Evolutionary conservation across 2,113 vertebrate genomes (phyloP).

Genomic region (Oenanthe oenanthe): DNA sequence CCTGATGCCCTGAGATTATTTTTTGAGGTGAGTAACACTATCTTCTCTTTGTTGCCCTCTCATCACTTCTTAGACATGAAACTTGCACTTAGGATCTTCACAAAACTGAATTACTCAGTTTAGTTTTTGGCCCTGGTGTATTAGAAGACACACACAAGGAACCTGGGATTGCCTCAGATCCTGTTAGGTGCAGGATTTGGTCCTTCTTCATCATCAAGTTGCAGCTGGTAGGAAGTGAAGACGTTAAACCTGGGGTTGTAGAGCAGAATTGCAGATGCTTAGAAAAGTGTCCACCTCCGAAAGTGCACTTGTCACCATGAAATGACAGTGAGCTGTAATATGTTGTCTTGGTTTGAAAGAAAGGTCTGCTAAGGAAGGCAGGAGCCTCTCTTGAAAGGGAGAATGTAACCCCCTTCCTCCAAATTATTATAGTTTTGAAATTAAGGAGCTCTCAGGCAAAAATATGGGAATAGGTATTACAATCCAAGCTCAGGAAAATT

Average conservation of each 20-base stretch:
- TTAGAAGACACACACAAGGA: neutral
- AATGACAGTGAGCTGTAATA: neutral
- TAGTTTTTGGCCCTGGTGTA: neutral
- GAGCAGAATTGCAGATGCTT: neutral
- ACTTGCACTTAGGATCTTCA: neutral
- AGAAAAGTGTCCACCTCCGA: neutral
- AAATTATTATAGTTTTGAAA: too few relatives aligned
- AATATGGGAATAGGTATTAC: too few relatives aligned
- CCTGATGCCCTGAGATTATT: accelerated
- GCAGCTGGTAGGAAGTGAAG: neutral
- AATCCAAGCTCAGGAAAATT: too few relatives aligned
- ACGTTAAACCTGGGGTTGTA: neutral
- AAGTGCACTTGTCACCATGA: neutral
- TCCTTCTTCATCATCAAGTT: neutral
- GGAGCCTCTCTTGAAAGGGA: too few relatives aligned
- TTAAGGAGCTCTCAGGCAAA: too few relatives aligned
- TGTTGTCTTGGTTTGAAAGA: too few relatives aligned
- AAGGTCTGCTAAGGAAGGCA: too few relatives aligned
- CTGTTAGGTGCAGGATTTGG: neutral
- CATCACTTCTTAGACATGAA: neutral
- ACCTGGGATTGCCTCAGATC: neutral
- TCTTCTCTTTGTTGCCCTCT: neutral
- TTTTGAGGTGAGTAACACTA: neutral
- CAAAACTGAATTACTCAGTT: neutral
- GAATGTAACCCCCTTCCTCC: too few relatives aligned